These are phyloP conservation scores for Furcifer pardalis DNA, from an alignment of 2,797 vertebrate species.

Conservation along the genomic window DNA sequence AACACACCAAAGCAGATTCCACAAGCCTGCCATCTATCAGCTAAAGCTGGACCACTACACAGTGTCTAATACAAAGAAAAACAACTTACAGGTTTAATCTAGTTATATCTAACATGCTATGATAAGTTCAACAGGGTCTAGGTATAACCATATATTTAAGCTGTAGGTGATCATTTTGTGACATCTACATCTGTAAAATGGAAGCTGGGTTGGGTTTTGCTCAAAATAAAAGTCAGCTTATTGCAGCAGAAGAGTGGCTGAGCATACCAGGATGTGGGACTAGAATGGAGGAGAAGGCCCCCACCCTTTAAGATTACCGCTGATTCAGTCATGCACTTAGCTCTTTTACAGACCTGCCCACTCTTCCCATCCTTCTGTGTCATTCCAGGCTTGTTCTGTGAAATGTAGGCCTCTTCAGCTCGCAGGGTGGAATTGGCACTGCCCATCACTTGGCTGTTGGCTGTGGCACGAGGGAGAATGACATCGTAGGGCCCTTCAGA, in stretches of 20 bases:
- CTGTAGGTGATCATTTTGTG: not conserved
- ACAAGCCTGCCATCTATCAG: not conserved
- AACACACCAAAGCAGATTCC: not conserved
- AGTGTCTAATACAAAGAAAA: not conserved
- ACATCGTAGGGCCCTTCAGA: slow-evolving; percentile 75
- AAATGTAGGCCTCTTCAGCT: slow-evolving; percentile 67
- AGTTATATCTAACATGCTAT: not conserved
- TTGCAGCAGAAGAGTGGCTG: not conserved
- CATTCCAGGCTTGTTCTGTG: slow-evolving; percentile 64
- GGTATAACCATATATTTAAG: not conserved
- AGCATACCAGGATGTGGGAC: not conserved
- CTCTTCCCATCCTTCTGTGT: slow-evolving; percentile 74
- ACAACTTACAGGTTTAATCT: not conserved
- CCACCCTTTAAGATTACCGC: not conserved
- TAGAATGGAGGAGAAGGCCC: not conserved
- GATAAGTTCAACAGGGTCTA: not conserved
- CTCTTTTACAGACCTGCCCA: slow-evolving; percentile 71
- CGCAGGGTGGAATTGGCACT: slow-evolving; percentile 79
- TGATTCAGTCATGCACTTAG: not conserved
- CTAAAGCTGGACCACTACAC: not conserved
- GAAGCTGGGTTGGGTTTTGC: not conserved
- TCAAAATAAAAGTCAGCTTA: not conserved
- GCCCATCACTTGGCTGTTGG: slow-evolving; percentile 74
- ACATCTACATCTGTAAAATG: not conserved
- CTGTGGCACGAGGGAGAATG: slow-evolving; percentile 87